These are phyloP conservation scores for Dicaeum eximium DNA, from an alignment of 2,113 vertebrate species.

Conservation along the genomic window DNA sequence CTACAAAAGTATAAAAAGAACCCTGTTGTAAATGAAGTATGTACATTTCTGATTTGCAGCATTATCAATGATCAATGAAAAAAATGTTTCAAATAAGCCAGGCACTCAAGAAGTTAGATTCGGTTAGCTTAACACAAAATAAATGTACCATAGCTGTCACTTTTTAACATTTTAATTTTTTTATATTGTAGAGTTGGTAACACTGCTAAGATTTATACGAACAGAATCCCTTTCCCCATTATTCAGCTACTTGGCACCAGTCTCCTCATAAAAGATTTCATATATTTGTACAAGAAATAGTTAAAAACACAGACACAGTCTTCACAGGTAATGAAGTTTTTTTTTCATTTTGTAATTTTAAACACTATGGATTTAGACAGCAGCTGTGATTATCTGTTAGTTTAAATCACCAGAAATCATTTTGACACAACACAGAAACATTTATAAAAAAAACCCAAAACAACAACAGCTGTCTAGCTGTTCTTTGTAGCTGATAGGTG, in stretches of 20 bases:
- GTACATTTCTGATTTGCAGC: constrained; percentile 98
- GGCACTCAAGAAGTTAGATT: constrained; percentile 98
- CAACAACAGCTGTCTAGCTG: constrained; percentile 89
- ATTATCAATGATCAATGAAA: constrained; percentile 97
- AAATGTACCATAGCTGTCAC: constrained; percentile 97
- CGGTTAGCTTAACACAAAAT: constrained; percentile 95
- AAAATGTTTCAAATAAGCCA: constrained; percentile 90
- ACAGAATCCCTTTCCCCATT: constrained; percentile 94
- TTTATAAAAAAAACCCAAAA: constrained; percentile 78
- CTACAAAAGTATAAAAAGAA: constrained; percentile 98
- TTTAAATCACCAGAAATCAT: constrained; percentile 99
- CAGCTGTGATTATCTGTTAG: constrained; percentile 98
- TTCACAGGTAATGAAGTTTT: constrained; percentile 99
- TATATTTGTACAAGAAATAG: constrained; percentile 99
- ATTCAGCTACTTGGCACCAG: constrained; percentile 98
- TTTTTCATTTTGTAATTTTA: constrained; percentile 95
- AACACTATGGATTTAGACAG: constrained; percentile 99
- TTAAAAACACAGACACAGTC: constrained; percentile 99
- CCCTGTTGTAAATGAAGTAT: constrained; percentile 99
- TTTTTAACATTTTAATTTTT: constrained; percentile 99
- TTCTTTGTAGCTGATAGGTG: constrained; percentile 93
- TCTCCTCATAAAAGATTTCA: constrained; percentile 99
- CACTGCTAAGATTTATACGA: constrained; percentile 99
- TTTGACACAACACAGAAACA: constrained; percentile 99
- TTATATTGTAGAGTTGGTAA: constrained; percentile 96